Evolutionary conservation across 2,797 vertebrate species (phyloP).

Genomic region (Salmo trutta): DNA sequence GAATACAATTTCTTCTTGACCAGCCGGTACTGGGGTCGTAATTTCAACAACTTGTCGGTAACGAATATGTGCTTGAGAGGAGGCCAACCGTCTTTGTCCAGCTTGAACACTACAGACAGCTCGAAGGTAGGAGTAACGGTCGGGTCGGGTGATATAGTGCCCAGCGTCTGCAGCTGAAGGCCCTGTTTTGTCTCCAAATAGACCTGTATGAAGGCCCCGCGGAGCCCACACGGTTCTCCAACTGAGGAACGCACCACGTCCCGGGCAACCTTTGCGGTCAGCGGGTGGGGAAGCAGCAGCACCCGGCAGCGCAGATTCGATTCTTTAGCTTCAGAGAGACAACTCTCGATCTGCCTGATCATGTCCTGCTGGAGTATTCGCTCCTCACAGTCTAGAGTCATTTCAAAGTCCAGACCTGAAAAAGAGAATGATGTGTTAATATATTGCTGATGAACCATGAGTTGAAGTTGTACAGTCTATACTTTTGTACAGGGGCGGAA

Average conservation of each 20-base stretch:
- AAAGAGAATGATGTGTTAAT: background rate
- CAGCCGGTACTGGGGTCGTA: slow-evolving; percentile 73
- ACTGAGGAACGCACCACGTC: slow-evolving; percentile 63
- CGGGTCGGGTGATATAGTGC: slow-evolving; percentile 58
- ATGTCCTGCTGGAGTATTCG: slow-evolving; percentile 59
- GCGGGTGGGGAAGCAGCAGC: slow-evolving; percentile 70
- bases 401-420: slow-evolving; percentile 53
- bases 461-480: background rate
- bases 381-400: slow-evolving; percentile 56
- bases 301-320: slow-evolving; percentile 68
- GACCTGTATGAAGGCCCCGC: slow-evolving; percentile 72
- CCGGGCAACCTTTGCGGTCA: slow-evolving; percentile 65
- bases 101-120: slow-evolving; percentile 71
- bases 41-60: slow-evolving; percentile 62
- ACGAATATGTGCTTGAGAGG: slow-evolving; percentile 57
- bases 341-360: slow-evolving; percentile 64
- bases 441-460: background rate
- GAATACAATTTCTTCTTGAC: slow-evolving; percentile 83
- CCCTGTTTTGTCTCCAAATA: slow-evolving; percentile 63
- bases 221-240: slow-evolving; percentile 77
- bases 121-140: slow-evolving; percentile 77
- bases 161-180: slow-evolving; percentile 52
- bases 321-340: slow-evolving; percentile 73
- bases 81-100: slow-evolving; percentile 64
- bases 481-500: too few species aligned